Percentiles rank a stretch among this genome's conserved stretches.
These are phyloP conservation scores for Drosophila pectinifera DNA, from an alignment of 1,140 invertebrate genomes.

Conservation along the genomic window DNA sequence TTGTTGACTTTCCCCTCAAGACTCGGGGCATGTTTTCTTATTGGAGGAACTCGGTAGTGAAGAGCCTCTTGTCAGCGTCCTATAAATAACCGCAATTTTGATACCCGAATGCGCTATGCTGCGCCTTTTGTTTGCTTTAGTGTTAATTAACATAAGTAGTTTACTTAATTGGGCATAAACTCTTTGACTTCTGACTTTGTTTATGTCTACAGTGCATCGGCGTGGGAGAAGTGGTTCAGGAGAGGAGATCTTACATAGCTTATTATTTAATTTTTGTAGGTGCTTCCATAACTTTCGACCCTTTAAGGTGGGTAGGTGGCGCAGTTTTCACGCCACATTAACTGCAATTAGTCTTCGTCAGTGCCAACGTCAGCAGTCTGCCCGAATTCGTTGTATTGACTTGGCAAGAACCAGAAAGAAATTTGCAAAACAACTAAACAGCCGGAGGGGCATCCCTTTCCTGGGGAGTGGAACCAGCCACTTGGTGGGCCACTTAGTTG, in stretches of 20 bases:
- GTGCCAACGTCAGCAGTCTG: constrained; percentile 60
- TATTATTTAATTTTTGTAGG: not conserved
- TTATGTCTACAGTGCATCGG: constrained; percentile 53
- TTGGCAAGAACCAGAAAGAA: constrained; percentile 32
- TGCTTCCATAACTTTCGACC: constrained; percentile 19
- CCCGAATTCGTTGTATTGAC: constrained; percentile 51
- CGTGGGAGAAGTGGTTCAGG: constrained; percentile 22
- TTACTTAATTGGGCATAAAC: constrained; percentile 77
- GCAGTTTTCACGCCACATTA: constrained; percentile 71
- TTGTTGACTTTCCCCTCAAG: constrained; percentile 64
- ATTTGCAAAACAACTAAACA: constrained; percentile 66
- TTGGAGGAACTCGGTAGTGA: constrained; percentile 58
- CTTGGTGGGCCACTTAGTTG: constrained; percentile 76
- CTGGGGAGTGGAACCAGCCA: constrained; percentile 36
- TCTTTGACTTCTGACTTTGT: constrained; percentile 52
- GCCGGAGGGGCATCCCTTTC: constrained; percentile 18
- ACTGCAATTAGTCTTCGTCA: constrained; percentile 81
- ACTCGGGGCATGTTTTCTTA: constrained; percentile 43
- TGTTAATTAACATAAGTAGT: constrained; percentile 81
- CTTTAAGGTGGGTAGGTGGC: constrained; percentile 54
- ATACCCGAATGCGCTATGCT: constrained; percentile 34
- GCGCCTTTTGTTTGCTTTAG: constrained; percentile 69
- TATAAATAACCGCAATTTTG: constrained; percentile 62
- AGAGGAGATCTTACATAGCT: not conserved
- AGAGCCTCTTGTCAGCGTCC: constrained; percentile 55